Evolutionary conservation across 2,888 invertebrate species (phyloP).

Genomic region (Limnephilus auricula): DNA sequence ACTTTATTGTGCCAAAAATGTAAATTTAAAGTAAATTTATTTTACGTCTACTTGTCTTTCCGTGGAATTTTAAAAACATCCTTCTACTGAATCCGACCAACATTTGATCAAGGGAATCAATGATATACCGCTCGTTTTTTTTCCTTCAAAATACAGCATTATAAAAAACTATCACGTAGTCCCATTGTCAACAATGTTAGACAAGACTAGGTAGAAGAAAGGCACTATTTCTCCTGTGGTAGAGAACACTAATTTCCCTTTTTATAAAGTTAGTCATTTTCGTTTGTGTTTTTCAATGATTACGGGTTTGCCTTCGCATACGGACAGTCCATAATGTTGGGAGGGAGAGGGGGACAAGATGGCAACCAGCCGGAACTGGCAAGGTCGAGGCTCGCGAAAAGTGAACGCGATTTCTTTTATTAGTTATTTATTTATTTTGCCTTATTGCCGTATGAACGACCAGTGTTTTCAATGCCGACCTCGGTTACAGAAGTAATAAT

Average conservation of each 20-base stretch:
- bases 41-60: not conserved
- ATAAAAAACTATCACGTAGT: not conserved
- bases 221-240: not conserved
- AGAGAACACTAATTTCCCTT: not conserved
- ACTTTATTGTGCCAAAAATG: too few species aligned
- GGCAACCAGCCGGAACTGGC: slow-evolving; percentile 2
- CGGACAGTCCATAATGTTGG: not conserved
- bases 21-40: too few species aligned
- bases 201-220: not conserved
- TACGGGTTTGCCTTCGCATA: not conserved
- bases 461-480: not conserved
- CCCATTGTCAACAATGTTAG: not conserved
- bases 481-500: not conserved
- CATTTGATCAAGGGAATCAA: not conserved
- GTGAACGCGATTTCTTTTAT: not conserved
- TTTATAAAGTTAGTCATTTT: not conserved
- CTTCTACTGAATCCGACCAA: not conserved
- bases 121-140: not conserved
- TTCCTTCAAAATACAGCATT: not conserved
- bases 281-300: not conserved
- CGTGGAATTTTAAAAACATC: not conserved
- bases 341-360: not conserved
- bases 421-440: not conserved
- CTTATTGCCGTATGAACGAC: not conserved
- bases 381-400: not conserved